Evolutionary conservation across 2,888 invertebrate species (phyloP).

Genomic region (Zeuzera pyrina): DNA sequence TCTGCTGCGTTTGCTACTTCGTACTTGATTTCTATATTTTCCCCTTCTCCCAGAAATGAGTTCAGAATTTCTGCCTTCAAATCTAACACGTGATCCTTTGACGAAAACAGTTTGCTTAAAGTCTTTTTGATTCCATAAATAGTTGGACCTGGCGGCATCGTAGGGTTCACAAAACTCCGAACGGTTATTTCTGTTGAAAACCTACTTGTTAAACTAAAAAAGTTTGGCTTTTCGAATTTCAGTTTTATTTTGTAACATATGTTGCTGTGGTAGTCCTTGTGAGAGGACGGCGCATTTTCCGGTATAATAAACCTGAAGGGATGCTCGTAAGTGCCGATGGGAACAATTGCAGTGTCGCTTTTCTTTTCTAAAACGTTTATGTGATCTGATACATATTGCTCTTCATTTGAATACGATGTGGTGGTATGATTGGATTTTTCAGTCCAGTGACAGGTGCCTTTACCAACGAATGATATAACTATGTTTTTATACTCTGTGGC

Average conservation of each 20-base stretch:
- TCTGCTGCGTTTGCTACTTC: slow-evolving; percentile 6
- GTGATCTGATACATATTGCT: background rate
- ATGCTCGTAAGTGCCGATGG: background rate
- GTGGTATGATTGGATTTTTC: background rate
- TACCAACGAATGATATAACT: slow-evolving; percentile 18
- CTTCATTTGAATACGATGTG: background rate
- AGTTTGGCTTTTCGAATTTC: background rate
- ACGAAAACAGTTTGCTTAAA: background rate
- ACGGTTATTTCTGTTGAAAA: too few relatives aligned
- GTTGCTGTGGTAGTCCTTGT: background rate
- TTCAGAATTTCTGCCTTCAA: slow-evolving; percentile 4
- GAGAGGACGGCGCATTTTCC: background rate
- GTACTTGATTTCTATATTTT: slow-evolving; percentile 5
- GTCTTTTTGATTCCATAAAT: slow-evolving; percentile 1
- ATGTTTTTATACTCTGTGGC: slow-evolving; percentile 18
- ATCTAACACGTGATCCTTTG: background rate
- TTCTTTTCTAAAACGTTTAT: background rate
- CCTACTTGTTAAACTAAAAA: too few relatives aligned
- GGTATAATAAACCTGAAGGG: slow-evolving; percentile 1
- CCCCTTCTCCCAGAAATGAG: slow-evolving; percentile 7
- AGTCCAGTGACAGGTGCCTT: slow-evolving; percentile 10
- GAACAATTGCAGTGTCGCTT: background rate
- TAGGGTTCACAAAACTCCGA: background rate
- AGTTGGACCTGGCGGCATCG: background rate
- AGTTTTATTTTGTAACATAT: background rate